Conservation (phyloP, 2,888 invertebrate genomes). For the Sepiola atlantica region DNA sequence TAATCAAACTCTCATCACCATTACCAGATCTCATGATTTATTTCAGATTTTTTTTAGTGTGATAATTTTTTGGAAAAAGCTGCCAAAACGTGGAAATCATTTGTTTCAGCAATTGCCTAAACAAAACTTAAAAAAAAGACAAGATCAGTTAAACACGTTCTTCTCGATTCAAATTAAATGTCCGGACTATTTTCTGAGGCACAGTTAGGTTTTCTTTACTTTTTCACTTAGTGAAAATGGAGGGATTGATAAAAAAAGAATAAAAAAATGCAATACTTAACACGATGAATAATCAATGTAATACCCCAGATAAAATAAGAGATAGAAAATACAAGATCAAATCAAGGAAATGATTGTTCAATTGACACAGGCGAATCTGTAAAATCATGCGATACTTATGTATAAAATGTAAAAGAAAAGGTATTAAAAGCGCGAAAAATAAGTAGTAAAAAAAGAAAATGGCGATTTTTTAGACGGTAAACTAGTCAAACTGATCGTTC, state of each 20-base stretch:
- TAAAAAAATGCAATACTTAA: neutral
- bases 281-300: neutral
- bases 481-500: neutral
- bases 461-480: neutral
- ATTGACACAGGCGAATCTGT: neutral
- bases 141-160: neutral
- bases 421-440: too few species aligned
- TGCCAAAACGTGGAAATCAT: neutral
- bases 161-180: neutral
- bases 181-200: neutral
- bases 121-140: too few species aligned
- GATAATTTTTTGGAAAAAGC: neutral
- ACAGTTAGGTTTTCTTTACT: neutral
- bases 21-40: neutral
- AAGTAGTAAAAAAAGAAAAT: neutral
- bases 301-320: neutral
- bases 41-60: too few species aligned
- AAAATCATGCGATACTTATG: neutral
- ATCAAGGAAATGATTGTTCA: neutral
- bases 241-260: too few species aligned
- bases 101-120: slow-evolving; percentile 10
- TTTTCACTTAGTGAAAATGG: neutral
- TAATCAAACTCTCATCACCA: neutral
- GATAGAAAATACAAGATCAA: neutral
- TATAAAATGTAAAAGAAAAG: neutral